Evolutionary conservation across 2,888 invertebrate species (phyloP), one percentile per base, ranked within the genome.

Genomic region (Monochamus alternatus): DNA sequence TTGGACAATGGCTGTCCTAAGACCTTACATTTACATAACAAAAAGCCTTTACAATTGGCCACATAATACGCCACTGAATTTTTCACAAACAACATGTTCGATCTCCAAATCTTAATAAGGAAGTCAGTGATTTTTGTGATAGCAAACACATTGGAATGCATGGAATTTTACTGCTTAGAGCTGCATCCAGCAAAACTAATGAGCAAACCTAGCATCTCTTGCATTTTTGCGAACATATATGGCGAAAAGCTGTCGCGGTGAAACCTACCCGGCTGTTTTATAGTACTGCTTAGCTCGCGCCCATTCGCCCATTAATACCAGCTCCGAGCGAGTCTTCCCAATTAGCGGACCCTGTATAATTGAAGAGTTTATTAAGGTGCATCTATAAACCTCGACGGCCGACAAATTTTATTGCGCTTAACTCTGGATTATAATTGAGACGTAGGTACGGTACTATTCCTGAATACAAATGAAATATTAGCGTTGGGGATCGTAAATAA

Each of bases 381-480:
- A 73, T 74, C 73, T 31, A 76, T 78, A 76, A 79, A 71, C 58
- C 43, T 65, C 69, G 62, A 31, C 66, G 43, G 73, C 71, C 67
- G 60, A 75, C 73, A 68, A 74, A 80, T 80, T 81, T 81, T 81
- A 81, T 80, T 79, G 77, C 81, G 72, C 62, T 14, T 73, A 69
- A 76, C 76, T 78, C 77, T 4, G 79, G 81, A 80, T 82, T 80
- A 80, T 81, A 81, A 82, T 82, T 82, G 80, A 81, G 81, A 82
- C 75, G 78, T 81, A 62, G 80, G 81, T 81, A 82, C 69, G 72
- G 78, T 55, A 81, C 80, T 75, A 75, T 71, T 74, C 68, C 75
- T 58, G 81, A 77, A 86, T 85, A 84, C 84, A 85, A 85, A 86
- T 86, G 86, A 87, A 86, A 83, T 86, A 87, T 86, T 86, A 85